Conservation (phyloP, 1,140 invertebrate genomes). For the Pseudoatta argentina region DNA sequence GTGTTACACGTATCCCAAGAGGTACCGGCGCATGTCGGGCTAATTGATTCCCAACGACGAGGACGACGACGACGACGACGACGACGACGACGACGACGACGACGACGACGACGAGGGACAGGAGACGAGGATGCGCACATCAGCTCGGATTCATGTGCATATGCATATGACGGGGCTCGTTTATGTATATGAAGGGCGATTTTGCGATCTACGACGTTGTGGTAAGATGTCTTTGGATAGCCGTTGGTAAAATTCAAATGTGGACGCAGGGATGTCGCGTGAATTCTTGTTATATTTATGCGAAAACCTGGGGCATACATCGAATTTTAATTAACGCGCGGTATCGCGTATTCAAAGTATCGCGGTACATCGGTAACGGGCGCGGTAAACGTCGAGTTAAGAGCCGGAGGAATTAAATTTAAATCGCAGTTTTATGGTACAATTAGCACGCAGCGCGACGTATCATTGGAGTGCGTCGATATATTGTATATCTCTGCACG, state of each 20-base stretch:
- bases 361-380: slow-evolving; percentile 19
- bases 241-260: slow-evolving; percentile 48
- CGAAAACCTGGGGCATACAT: slow-evolving; percentile 3
- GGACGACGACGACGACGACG: slow-evolving; percentile 18
- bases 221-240: background rate
- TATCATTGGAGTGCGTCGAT: background rate
- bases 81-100: background rate
- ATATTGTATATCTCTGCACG: background rate
- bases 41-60: slow-evolving; percentile 77
- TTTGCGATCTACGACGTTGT: slow-evolving; percentile 12
- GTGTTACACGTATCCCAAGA: slow-evolving; percentile 73
- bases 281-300: slow-evolving; percentile 57
- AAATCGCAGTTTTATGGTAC: slow-evolving; percentile 31
- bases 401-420: slow-evolving; percentile 38
- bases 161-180: slow-evolving; percentile 61
- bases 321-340: slow-evolving; percentile 57
- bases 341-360: slow-evolving; percentile 40
- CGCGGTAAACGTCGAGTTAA: slow-evolving; percentile 25
- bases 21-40: slow-evolving; percentile 73
- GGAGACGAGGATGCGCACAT: slow-evolving; percentile 58
- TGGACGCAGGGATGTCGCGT: background rate
- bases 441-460: slow-evolving; percentile 36
- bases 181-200: slow-evolving; percentile 65
- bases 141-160: slow-evolving; percentile 58
- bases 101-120: background rate